A percentile compares a stretch with the other conserved stretches of the same genome.
Conservation (phyloP, 2,113 vertebrate species). For the Centropus unirufus region DNA sequence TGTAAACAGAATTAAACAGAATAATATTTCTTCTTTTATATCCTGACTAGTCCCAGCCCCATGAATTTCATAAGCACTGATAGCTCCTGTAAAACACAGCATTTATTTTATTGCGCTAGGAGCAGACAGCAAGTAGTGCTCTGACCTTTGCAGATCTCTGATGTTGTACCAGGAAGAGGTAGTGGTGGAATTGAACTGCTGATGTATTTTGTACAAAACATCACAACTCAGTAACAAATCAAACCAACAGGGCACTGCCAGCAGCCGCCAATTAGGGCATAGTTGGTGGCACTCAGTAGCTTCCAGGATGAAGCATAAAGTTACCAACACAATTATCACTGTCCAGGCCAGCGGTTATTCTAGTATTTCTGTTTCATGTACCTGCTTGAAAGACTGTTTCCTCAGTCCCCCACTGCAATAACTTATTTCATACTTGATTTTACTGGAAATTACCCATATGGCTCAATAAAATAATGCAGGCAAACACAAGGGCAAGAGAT, state of each 20-base stretch:
- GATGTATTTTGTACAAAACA: not conserved
- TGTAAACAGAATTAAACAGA: constrained; percentile 9
- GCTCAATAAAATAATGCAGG: not conserved
- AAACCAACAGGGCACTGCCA: not conserved
- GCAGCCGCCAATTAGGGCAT: not conserved
- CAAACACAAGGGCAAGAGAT: not conserved
- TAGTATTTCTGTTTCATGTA: not conserved
- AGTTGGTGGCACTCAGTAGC: not conserved
- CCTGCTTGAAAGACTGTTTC: not conserved
- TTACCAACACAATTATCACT: constrained; percentile 2
- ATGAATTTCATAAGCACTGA: not conserved
- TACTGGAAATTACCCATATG: not conserved
- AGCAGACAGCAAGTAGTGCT: not conserved
- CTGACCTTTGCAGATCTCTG: not conserved
- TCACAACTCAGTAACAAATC: not conserved
- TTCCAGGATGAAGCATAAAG: constrained; percentile 12
- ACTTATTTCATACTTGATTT: not conserved
- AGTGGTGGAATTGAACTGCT: not conserved
- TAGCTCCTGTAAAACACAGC: not conserved
- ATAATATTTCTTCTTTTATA: not conserved
- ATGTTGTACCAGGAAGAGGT: not conserved
- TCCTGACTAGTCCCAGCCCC: not conserved
- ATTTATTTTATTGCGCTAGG: not conserved
- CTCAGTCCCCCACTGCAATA: not conserved
- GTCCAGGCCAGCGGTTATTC: not conserved